Base-by-base conservation (phyloP, 1,140 invertebrate species). In the Leptinotarsa undecemlineata region DNA sequence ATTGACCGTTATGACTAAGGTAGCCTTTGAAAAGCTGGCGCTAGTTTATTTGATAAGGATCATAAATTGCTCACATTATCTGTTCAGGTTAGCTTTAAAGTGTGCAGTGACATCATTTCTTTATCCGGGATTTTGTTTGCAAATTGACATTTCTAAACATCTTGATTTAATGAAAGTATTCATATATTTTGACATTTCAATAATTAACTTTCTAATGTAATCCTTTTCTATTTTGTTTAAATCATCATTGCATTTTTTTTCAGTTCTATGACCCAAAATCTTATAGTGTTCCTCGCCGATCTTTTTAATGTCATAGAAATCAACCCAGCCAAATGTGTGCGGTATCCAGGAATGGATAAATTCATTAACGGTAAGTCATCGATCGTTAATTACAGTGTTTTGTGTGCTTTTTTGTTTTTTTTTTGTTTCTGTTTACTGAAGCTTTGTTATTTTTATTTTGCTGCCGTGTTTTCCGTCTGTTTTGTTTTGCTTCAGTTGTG, bases 301-400 rank as follows among this genome's bases (percentile, higher is more conserved):
- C 89, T 99, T 76, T 99, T 99, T 85, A 96, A 96, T 84, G 90
- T 96, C 75, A 90, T 99, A 83, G 98, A 99, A 88, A 94, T 98
- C 73, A 93, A 96, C 87, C 95, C 95, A 6, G 94, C 93, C 13
- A 93, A 95, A 83, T 95, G 94, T 85, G 95, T 96, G 62, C 91
- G 92, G 80, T 92, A 94, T 82, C 93, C 93, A 3, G 92, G 91
- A 48, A 89, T 85, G 84, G 87, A 88, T 71, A 84, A 84, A 80
- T 79, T 85, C 78, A 74, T 87, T 85, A 87, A 83, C 82, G 87
- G 86, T 88, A 82, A 86, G 82, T 81, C 71, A 69, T 33, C 21
- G 20, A 23, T 8, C 20, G 20, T 61, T 19, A 19, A 61, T 61
- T 42, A 42, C 2, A 42, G 33, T 42, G 33, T 11, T 42, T 11